Evolutionary conservation across 2,113 vertebrate species (phyloP).

Genomic region (Hucho hucho): DNA sequence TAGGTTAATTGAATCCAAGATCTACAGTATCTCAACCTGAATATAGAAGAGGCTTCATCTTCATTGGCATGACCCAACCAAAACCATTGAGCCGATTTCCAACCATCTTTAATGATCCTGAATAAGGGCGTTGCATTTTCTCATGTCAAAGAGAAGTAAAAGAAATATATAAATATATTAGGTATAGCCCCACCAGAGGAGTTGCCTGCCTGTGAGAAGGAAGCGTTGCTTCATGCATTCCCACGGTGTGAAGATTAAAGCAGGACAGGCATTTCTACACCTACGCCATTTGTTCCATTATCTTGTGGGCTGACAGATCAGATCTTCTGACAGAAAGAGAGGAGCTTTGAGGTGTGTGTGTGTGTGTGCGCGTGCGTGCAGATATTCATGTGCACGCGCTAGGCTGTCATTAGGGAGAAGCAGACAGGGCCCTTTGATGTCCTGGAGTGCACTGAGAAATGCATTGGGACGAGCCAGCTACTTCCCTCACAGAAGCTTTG

Average conservation of each 20-base stretch:
- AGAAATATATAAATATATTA: neutral
- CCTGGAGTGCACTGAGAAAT: conserved; percentile 22
- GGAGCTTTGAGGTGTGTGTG: conserved; percentile 39
- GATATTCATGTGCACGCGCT: neutral
- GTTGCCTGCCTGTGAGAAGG: conserved; percentile 1
- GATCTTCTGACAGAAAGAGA: conserved; percentile 25
- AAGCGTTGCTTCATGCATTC: neutral
- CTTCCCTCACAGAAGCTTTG: neutral
- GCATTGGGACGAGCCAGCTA: neutral
- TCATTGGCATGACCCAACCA: neutral
- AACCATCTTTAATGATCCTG: neutral
- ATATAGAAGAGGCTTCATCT: too few species aligned
- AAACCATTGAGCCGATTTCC: neutral
- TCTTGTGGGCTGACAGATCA: conserved; percentile 48
- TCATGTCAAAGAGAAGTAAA: neutral
- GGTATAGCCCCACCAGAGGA: neutral
- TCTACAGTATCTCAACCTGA: too few species aligned
- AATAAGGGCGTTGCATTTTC: neutral
- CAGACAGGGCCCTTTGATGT: conserved; percentile 41
- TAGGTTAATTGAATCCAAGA: neutral
- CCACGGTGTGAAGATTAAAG: conserved; percentile 41
- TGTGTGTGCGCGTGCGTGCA: neutral
- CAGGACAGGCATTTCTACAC: conserved; percentile 24
- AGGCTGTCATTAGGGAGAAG: conserved; percentile 40
- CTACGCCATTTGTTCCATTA: conserved; percentile 42